A percentile compares a stretch with the other conserved stretches of the same genome.
These are phyloP conservation scores for Mechanitis mazaeus DNA, from an alignment of 2,888 invertebrate species.

Conservation along the genomic window DNA sequence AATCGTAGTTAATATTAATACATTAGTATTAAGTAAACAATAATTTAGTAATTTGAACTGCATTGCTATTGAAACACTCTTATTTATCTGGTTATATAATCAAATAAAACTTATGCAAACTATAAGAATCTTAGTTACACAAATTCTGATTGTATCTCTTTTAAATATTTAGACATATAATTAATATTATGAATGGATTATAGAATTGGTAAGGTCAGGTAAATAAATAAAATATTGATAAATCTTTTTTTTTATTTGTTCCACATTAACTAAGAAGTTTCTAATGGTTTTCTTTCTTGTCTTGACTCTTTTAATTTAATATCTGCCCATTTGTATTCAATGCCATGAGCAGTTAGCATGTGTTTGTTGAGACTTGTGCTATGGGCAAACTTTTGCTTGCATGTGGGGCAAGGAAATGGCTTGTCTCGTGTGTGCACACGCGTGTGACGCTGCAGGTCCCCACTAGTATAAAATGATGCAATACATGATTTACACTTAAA, in stretches of 20 bases:
- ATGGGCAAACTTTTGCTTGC: conserved; percentile 58
- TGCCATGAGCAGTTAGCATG: conserved; percentile 59
- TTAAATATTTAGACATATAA: conserved; percentile 21
- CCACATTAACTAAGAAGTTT: not conserved
- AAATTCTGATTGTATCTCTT: conserved; percentile 18
- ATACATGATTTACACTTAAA: conserved; percentile 59
- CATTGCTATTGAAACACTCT: not conserved
- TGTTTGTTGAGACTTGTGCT: conserved; percentile 69
- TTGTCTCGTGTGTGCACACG: conserved; percentile 65
- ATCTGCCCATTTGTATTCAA: conserved; percentile 61
- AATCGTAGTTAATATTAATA: too few relatives aligned
- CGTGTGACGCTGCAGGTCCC: conserved; percentile 56
- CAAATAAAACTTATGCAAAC: not conserved
- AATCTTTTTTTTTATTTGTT: conserved; percentile 15
- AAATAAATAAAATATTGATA: conserved; percentile 22
- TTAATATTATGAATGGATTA: conserved; percentile 17
- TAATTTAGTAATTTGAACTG: too few relatives aligned
- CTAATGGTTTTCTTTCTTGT: conserved; percentile 7
- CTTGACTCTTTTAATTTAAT: conserved; percentile 32
- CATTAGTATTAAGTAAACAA: too few relatives aligned
- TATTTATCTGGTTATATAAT: not conserved
- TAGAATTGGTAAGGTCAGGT: conserved; percentile 20
- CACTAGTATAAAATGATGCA: conserved; percentile 53
- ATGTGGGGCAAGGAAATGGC: conserved; percentile 60
- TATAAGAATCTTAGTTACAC: not conserved